These are phyloP conservation scores for Miichthys miiuy DNA, from an alignment of 2,797 vertebrate genomes.

Conservation along the genomic window DNA sequence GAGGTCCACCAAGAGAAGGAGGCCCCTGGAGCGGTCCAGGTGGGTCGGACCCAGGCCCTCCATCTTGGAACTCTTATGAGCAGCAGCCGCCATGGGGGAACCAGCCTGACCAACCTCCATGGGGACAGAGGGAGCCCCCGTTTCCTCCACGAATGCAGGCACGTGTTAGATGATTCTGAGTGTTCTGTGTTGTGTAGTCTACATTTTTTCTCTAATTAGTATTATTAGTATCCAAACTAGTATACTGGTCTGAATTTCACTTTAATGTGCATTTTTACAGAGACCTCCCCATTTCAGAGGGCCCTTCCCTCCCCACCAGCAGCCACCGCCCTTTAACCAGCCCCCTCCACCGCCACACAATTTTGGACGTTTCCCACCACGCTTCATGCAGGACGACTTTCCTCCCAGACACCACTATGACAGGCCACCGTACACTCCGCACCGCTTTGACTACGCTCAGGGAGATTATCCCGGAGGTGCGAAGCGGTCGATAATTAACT, in stretches of 20 bases:
- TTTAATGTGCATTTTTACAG: constrained; percentile 52
- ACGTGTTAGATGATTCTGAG: constrained; percentile 52
- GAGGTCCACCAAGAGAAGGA: constrained; percentile 89
- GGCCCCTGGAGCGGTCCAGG: constrained; percentile 90
- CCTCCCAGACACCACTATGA: constrained; percentile 96
- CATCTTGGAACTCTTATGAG: constrained; percentile 94
- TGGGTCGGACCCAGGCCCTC: constrained; percentile 89
- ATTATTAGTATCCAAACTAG: constrained; percentile 1
- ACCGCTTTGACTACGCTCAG: constrained; percentile 95
- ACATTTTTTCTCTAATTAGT: neutral
- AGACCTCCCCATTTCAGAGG: constrained; percentile 96
- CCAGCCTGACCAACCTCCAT: constrained; percentile 95
- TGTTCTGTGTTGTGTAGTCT: neutral
- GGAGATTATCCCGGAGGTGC: constrained; percentile 94
- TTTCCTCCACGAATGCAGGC: constrained; percentile 92
- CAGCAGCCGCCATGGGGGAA: constrained; percentile 93
- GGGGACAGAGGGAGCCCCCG: constrained; percentile 96
- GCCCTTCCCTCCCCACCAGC: constrained; percentile 96
- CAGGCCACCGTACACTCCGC: constrained; percentile 92
- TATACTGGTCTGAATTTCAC: too few relatives aligned
- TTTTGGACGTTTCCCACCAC: constrained; percentile 96
- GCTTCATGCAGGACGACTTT: constrained; percentile 98
- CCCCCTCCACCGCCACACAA: constrained; percentile 93
- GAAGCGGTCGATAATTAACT: constrained; percentile 1
- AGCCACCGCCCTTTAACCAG: constrained; percentile 97